Evolutionary conservation across 2,888 invertebrate genomes (phyloP), one percentile per base, ranked within the genome.

Genomic region (Chymomyza amoena): DNA sequence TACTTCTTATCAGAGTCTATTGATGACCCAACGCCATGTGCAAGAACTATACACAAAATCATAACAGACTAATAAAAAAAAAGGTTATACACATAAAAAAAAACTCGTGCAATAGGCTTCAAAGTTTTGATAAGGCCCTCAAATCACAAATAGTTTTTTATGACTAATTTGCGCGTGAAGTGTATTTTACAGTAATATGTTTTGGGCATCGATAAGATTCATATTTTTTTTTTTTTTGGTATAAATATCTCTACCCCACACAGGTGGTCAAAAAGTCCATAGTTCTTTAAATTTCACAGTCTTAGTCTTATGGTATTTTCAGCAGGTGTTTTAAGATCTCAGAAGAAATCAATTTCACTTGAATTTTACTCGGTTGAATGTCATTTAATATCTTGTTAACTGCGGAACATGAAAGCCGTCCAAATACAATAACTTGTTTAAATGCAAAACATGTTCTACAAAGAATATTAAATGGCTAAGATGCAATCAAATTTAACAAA

Each of bases 101-200:
- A 54, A 54, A 54, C 16, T 54, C 54, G 54, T 20, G 20, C 54
- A 45, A 45, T 45, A 67, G 50, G 9, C n/a, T 65, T 54, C 10
- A 28, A 18, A 61, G 9, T 52, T 25, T 45, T 64, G 64, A 50
- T 45, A 45, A 45, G 39, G 39, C 39, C 13, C 39, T 45, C 13
- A 45, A 45, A 15, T 45, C 39, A 15, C 39, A 45, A 45, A 45
- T 45, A 45, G n/a, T 63, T 67, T 73, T 32, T 66, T 70, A 80
- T 81, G 86, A 85, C 67, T 83, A 85, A 81, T 69, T 68, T 20
- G 39, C 57, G 51, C 7, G 10, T 39, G 75, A 73, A 81, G 66
- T 65, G 76, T n/a, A 54, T 54, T 54, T 20, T 20, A 54, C 15
- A 54, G 16, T 16, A 20, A 9, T 54, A 16, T 54, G 18, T 54